Evolutionary conservation across 2,797 vertebrate genomes (phyloP).

Genomic region (Chromobotia macracanthus): DNA sequence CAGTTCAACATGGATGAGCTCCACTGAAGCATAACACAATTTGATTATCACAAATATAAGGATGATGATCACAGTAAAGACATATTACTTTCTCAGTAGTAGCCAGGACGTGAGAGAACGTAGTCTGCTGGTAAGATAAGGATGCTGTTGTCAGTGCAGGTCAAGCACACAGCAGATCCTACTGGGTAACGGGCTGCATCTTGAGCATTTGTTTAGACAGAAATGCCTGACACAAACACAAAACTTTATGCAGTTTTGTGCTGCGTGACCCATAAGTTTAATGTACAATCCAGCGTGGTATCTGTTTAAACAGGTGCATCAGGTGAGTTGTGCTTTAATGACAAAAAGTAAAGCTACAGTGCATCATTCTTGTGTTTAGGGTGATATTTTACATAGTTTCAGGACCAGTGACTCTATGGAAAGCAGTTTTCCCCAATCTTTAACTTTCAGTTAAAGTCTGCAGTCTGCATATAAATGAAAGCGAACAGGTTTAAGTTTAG

Average conservation of each 20-base stretch:
- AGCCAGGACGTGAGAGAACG: not conserved
- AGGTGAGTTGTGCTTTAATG: not conserved
- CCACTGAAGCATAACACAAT: not conserved
- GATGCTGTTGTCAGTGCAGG: not conserved
- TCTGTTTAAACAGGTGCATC: not conserved
- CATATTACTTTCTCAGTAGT: not conserved
- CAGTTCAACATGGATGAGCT: not conserved
- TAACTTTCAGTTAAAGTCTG: not conserved
- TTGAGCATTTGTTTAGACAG: not conserved
- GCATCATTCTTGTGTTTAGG: not conserved
- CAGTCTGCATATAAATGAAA: not conserved
- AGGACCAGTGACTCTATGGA: slow-evolving; percentile 24
- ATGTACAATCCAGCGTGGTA: not conserved
- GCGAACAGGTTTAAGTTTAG: not conserved
- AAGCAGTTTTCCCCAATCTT: slow-evolving; percentile 36
- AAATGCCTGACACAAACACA: slow-evolving; percentile 3
- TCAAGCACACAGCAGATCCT: not conserved
- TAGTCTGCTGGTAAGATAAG: not conserved
- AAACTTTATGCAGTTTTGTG: too few relatives aligned
- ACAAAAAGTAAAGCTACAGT: not conserved
- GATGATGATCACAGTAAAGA: not conserved
- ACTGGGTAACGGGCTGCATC: not conserved
- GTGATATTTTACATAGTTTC: slow-evolving; percentile 13
- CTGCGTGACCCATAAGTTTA: too few relatives aligned
- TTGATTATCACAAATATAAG: slow-evolving; percentile 6